Evolutionary conservation across 2,797 vertebrate species (phyloP).

Genomic region (Enteromius afrohamiltoni): DNA sequence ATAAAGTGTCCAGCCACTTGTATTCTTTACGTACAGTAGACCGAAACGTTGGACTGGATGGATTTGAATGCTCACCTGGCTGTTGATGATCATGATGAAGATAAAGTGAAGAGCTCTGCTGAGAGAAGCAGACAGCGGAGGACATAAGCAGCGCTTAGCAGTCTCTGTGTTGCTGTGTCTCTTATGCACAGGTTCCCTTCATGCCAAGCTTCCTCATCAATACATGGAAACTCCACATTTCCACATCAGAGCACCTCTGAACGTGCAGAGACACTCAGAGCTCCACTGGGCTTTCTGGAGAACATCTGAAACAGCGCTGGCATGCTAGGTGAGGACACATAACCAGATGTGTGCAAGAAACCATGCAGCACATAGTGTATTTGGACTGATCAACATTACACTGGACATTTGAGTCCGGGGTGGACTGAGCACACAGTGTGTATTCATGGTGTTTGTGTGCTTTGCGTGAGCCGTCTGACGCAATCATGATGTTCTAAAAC

Average conservation of each 20-base stretch:
- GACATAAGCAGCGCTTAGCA: slow-evolving; percentile 33
- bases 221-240: slow-evolving; percentile 77
- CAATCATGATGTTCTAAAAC: slow-evolving; percentile 21
- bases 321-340: neutral
- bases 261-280: slow-evolving; percentile 21
- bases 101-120: neutral
- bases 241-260: slow-evolving; percentile 68
- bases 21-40: neutral
- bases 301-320: neutral
- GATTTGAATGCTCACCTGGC: slow-evolving; percentile 43
- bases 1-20: neutral
- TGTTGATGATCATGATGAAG: slow-evolving; percentile 38
- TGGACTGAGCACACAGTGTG: neutral
- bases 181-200: slow-evolving; percentile 45
- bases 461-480: neutral
- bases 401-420: too few species aligned
- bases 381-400: neutral
- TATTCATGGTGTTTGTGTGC: neutral
- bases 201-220: slow-evolving; percentile 68
- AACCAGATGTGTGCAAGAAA: neutral
- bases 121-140: slow-evolving; percentile 12
- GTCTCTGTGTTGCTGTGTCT: slow-evolving; percentile 17
- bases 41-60: neutral
- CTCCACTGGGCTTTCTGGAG: neutral
- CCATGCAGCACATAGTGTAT: neutral